These are phyloP conservation scores for Lasioglossum zephyrum DNA, from an alignment of 2,888 invertebrate genomes.

Conservation along the genomic window DNA sequence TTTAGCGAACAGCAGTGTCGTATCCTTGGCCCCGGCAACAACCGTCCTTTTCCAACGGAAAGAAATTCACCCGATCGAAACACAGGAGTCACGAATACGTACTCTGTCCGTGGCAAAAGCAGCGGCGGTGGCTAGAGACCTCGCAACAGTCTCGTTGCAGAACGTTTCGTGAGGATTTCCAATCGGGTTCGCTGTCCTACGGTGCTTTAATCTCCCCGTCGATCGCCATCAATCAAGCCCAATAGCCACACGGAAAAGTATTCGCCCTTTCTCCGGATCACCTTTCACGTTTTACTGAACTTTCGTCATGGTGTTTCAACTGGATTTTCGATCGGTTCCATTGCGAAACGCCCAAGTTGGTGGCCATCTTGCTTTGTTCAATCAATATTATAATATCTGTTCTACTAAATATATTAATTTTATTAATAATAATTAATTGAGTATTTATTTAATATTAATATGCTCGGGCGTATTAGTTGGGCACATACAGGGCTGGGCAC, in stretches of 20 bases:
- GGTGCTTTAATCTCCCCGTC: slow-evolving; percentile 64
- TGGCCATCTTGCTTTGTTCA: not conserved
- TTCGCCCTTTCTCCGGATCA: slow-evolving; percentile 56
- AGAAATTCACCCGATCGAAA: not conserved
- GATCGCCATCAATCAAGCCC: slow-evolving; percentile 66
- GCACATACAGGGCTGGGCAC: too few species aligned
- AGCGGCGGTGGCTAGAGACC: not conserved
- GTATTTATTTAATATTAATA: too few species aligned
- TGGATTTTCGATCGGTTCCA: slow-evolving; percentile 6
- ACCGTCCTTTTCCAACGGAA: not conserved
- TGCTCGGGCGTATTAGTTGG: too few species aligned
- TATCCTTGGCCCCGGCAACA: not conserved
- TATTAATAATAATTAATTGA: too few species aligned
- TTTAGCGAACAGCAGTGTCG: not conserved
- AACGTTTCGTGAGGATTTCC: slow-evolving; percentile 45
- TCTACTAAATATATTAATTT: too few species aligned
- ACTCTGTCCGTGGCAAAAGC: not conserved
- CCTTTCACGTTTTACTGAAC: slow-evolving; percentile 38
- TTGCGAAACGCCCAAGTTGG: not conserved
- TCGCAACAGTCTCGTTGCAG: slow-evolving; percentile 22
- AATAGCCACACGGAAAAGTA: slow-evolving; percentile 65
- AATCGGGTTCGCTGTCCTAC: slow-evolving; percentile 55
- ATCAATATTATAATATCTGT: too few species aligned
- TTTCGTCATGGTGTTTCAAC: slow-evolving; percentile 13
- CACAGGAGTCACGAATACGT: not conserved